Base-by-base conservation (phyloP, 1,140 invertebrate genomes). In the Drosophila santomea region DNA sequence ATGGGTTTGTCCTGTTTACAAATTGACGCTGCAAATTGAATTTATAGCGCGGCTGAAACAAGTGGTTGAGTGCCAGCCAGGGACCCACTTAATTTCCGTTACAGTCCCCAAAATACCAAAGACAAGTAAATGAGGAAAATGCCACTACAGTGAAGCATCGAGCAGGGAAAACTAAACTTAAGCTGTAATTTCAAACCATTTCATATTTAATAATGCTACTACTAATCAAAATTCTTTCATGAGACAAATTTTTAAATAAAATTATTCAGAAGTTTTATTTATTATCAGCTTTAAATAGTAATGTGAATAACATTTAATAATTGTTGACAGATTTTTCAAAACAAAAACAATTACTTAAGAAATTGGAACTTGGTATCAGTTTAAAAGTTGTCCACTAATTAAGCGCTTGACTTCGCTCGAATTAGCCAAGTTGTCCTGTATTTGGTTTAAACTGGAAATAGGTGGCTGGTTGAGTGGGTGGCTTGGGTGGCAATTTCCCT, bases 81-180 rank as follows among this genome's bases (percentile, higher is more conserved):
- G 80, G 59, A 76, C 83, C 79, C 79, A 80, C 62, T 80, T 84
- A 83, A 84, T 84, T 84, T 84, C 80, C 80, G 80, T 61, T 77
- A 45, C 62, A 48, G 74, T 80, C 32, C 64, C 64, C 61, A 54
- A 74, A 79, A 83, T 32, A 50, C 15, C 36, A 43, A 69, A 69
- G 47, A 50, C 28, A 39, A 48, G 47, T 64, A 64, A 43, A 38
- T 51, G 28, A n/a, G 45, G 60, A 4, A 66, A 52, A 66, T 52
- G 35, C n/a, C 36, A 36, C 12, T 44, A 68, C 64, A 68, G 64
- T 66, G 20, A 10, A 17, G 32, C 32, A 20, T 36, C 32, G 12
- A 7, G 10, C 15, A 15, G 41, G 15, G 41, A 7, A 45, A 43
- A 41, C 7, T 41, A 6, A 41, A 15, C n/a, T 17, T 2, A 17